Conservation (phyloP, 2,888 invertebrate genomes). For the Stictocephala bisonia region DNA sequence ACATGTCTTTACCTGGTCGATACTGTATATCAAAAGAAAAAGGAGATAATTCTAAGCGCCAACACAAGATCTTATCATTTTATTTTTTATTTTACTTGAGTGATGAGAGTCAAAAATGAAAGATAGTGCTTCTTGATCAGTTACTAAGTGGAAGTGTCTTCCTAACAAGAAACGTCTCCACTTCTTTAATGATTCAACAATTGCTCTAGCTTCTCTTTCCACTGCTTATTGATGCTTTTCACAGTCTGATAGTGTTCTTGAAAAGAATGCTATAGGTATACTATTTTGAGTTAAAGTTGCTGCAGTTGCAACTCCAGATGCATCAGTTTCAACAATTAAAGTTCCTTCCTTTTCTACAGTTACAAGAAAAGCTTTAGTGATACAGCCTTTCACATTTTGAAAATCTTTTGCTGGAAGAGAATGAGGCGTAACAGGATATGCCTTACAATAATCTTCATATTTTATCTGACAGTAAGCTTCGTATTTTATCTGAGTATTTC, state of each 20-base stretch:
- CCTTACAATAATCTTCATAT: not conserved
- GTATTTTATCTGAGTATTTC: not conserved
- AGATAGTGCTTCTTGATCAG: conserved; percentile 33
- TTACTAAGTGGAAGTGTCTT: conserved; percentile 43
- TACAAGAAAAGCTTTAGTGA: not conserved
- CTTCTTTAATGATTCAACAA: conserved; percentile 44
- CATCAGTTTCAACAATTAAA: conserved; percentile 3
- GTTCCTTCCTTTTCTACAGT: not conserved
- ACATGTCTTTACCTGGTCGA: conserved; percentile 50
- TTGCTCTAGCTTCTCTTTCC: conserved; percentile 51
- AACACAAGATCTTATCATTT: conserved; percentile 49
- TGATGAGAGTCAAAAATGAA: conserved; percentile 44
- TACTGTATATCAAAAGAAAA: conserved; percentile 50
- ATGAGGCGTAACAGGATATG: not conserved
- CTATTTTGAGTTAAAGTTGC: conserved; percentile 2
- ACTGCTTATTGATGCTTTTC: not conserved
- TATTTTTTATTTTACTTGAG: conserved; percentile 48
- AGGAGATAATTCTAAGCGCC: conserved; percentile 48
- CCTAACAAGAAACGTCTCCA: conserved; percentile 51
- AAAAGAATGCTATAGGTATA: conserved; percentile 6
- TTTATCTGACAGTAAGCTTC: not conserved
- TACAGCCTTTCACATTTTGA: not conserved
- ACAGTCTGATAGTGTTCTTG: not conserved
- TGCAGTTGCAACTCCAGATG: not conserved
- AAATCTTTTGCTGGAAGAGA: not conserved